Evolutionary conservation across 2,888 invertebrate species (phyloP), one percentile per base, ranked within the genome.

Genomic region (Chloromyia formosa): DNA sequence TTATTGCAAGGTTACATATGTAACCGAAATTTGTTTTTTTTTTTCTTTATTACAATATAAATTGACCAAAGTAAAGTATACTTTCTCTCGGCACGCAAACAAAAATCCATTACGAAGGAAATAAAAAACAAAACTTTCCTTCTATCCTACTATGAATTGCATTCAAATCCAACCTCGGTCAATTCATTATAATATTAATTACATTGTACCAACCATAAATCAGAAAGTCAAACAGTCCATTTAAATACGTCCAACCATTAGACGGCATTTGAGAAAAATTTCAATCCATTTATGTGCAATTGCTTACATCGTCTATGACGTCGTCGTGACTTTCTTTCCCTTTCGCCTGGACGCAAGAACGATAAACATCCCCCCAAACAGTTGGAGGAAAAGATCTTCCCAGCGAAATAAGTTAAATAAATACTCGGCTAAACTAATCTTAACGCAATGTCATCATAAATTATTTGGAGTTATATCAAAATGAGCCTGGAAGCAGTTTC

Each of bases 391-490:
- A 35, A 35, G 27, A 35, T 35, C 27, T 49, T 49, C 49, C 49
- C 49, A 1, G 27, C 7, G 27, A 35, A 35, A 35, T 35, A 35
- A 35, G 10, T 62, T 35, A 40, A 62, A 62, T 62, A 23, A 66
- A 66, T 66, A 66, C 35, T 49, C 22, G 12, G n/a, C 45, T 66
- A 71, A 71, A 71, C 16, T 71, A 71, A 71, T 71, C 71, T 71
- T 71, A 58, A 58, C 71, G 56, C 49, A 58, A 53, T 71, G 71
- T 71, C 71, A 71, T 71, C 71, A 71, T 71, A 71, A 71, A 71
- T 71, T 71, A 71, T 71, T 56, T 56, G 27, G 42, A 71, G 71
- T 56, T 35, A 71, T 71, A 66, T 49, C 66, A 56, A 71, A 71
- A 35, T 40, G 22, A 40, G 71, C 42, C 71, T 71, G 71, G 71